Base-by-base conservation (phyloP, 2,113 vertebrate species). In the Thymallus thymallus region DNA sequence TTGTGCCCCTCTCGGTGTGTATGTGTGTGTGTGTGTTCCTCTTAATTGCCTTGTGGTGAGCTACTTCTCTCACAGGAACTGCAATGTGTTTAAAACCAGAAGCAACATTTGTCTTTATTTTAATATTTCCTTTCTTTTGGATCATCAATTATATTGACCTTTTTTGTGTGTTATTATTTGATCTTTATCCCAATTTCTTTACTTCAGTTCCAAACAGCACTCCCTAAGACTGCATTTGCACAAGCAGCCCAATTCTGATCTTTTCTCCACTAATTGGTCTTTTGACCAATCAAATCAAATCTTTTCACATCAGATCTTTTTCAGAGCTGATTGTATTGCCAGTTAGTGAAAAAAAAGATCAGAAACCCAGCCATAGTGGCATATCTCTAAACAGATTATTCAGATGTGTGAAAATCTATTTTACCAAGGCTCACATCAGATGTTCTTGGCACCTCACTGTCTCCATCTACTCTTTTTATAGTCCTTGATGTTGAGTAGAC, bases 11-110 rank as follows among this genome's bases (percentile, higher is more conserved):
- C 13, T 51, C 16, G 46, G 1, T 55, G 51, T 55, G 18, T 55
- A 13, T 58, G 56, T 74, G 46, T 83, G 68, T 77, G 60, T 76
- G 26, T 73, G 73, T 55, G 30, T 35, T 10, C 64, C 29, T 29
- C 29, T 66, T 66, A 32, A 41, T 41, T n/a, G 35, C 35, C 9
- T 41, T 41, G 35, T 41, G 30, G 30, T 66, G 30, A 26, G 5
- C 14, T n/a, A 7, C 20, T 13, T 35, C 30, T 35, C 16, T n/a
- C 64, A 32, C 64, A 30, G 35, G 29, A 41, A 66, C 29, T 66
- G 29, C 30, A n/a, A 29, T n/a, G 29, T 66, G 64, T 66, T 66
- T 66, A 30, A 66, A 66, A 66, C 30, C 18, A 30, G 29, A 30
- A 66, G 30, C 61, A 63, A 10, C 26, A n/a, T 66, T 30, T 18